Conservation (phyloP, 2,797 vertebrate genomes). For the Notoglanidium macrostoma region DNA sequence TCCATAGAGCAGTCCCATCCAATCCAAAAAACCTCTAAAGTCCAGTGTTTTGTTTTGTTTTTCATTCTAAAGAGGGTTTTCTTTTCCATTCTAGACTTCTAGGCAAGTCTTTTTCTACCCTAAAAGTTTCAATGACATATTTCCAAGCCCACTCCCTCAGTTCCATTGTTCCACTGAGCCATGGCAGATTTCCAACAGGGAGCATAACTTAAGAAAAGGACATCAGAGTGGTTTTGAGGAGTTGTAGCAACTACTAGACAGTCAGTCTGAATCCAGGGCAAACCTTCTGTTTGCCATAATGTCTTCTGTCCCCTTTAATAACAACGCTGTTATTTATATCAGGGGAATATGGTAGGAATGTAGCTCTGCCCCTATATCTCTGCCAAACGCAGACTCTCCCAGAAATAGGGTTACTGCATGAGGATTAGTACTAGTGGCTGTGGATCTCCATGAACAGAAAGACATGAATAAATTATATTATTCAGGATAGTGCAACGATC, state of each 20-base stretch:
- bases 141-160: slow-evolving; percentile 23
- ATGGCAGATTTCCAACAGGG: slow-evolving; percentile 2
- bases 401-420: slow-evolving; percentile 34
- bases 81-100: neutral
- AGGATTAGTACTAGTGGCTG: slow-evolving; percentile 44
- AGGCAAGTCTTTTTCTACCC: slow-evolving; percentile 9
- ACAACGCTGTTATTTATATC: slow-evolving; percentile 28
- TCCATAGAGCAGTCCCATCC: neutral
- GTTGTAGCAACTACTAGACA: neutral
- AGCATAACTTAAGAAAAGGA: slow-evolving; percentile 2
- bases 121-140: slow-evolving; percentile 6
- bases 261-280: slow-evolving; percentile 9
- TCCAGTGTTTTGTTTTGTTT: neutral
- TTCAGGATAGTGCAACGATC: slow-evolving; percentile 22
- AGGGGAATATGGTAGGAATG: slow-evolving; percentile 33
- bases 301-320: slow-evolving; percentile 30
- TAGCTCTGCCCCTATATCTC: slow-evolving; percentile 21
- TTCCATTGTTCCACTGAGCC: slow-evolving; percentile 7
- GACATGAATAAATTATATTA: slow-evolving; percentile 34
- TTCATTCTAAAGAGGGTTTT: neutral
- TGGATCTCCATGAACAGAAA: slow-evolving; percentile 26
- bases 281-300: slow-evolving; percentile 2
- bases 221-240: slow-evolving; percentile 8
- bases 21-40: neutral
- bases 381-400: slow-evolving; percentile 18